phyloP scores from a whole-genome alignment of 2,797 vertebrate species.

The Phataginus tricuspis region DNA sequence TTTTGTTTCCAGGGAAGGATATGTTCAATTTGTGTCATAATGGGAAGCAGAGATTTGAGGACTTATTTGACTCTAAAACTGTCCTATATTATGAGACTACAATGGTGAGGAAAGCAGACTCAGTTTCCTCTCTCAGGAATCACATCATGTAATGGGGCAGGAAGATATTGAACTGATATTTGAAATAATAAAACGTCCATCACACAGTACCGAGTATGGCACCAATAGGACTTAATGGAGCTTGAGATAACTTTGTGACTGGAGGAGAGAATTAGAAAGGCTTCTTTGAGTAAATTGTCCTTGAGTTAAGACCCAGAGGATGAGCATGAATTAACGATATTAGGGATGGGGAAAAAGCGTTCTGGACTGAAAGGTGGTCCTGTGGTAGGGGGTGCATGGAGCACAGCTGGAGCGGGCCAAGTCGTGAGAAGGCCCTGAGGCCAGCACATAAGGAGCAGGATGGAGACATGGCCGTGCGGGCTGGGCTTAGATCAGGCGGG shows the following conservation, averaged over 20 bases:
- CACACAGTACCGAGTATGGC: not conserved
- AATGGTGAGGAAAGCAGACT: not conserved
- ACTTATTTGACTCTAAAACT: not conserved
- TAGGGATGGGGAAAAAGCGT: too few species aligned
- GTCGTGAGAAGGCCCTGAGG: not conserved
- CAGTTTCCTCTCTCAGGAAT: not conserved
- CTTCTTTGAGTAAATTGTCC: not conserved
- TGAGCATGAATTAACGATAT: not conserved
- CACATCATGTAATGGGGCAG: not conserved
- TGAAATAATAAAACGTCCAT: not conserved
- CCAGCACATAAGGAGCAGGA: too few species aligned
- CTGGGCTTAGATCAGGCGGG: rapidly evolving
- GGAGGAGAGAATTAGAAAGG: not conserved
- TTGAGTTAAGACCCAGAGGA: not conserved
- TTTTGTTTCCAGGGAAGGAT: not conserved
- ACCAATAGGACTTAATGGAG: not conserved
- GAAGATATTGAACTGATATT: not conserved
- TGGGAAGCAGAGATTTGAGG: not conserved
- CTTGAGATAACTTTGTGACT: not conserved
- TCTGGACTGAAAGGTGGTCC: not conserved
- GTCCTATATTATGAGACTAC: not conserved
- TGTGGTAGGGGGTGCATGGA: too few species aligned
- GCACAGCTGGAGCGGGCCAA: not conserved
- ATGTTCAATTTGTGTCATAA: not conserved
- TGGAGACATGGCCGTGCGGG: not conserved